phyloP scores from a whole-genome alignment of 2,797 vertebrate genomes.

The Phaenicophaeus curvirostris region DNA sequence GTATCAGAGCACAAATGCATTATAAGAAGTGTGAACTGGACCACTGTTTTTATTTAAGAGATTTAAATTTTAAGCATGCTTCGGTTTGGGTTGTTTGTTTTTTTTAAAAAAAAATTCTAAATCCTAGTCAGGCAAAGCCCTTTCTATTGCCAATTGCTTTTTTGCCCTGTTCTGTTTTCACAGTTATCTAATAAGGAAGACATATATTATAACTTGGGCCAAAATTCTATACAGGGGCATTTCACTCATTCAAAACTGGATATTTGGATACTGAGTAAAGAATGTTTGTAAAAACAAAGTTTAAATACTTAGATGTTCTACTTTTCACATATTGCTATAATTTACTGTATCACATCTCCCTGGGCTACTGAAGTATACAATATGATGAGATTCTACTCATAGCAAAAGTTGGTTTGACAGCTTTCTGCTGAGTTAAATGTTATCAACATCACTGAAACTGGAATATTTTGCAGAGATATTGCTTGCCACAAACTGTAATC shows the following conservation, averaged over 20 bases:
- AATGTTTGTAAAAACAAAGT: not conserved
- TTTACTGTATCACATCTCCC: not conserved
- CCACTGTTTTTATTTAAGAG: not conserved
- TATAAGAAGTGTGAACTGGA: not conserved
- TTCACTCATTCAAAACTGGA: not conserved
- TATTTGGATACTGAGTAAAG: not conserved
- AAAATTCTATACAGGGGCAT: not conserved
- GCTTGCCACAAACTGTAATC: not conserved
- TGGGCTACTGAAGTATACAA: not conserved
- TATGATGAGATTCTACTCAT: not conserved
- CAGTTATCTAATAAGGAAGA: not conserved
- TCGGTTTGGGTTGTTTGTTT: not conserved
- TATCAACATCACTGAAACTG: not conserved
- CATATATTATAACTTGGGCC: not conserved
- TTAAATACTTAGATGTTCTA: not conserved
- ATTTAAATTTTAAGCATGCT: not conserved
- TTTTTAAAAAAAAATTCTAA: not conserved
- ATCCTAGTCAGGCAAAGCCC: not conserved
- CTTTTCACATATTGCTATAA: not conserved
- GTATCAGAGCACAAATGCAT: not conserved
- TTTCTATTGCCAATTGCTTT: not conserved
- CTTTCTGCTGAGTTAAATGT: not conserved
- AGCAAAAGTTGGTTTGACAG: not conserved
- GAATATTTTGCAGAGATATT: not conserved
- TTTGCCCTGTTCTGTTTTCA: not conserved